Conservation (phyloP, 2,113 vertebrate genomes). For the Lamprologus ornatipinnis region DNA sequence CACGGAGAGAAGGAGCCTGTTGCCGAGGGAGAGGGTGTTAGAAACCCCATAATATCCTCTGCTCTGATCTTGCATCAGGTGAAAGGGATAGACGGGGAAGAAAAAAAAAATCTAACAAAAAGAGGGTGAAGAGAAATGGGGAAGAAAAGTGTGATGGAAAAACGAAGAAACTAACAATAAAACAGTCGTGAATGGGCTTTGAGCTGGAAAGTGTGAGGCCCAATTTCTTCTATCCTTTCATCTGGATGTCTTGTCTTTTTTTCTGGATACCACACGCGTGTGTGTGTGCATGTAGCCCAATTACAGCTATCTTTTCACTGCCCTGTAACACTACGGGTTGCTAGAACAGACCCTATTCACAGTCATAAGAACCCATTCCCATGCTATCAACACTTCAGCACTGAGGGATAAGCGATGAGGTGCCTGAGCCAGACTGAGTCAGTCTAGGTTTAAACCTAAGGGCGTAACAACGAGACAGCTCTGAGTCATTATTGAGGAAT, state of each 20-base stretch:
- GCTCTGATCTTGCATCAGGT: slow-evolving; percentile 54
- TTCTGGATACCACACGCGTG: background rate
- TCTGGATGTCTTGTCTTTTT: background rate
- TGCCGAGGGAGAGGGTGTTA: slow-evolving; percentile 50
- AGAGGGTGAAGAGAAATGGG: background rate
- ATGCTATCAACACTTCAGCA: background rate
- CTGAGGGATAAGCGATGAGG: background rate
- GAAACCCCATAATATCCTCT: slow-evolving; percentile 52
- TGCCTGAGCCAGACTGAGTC: background rate
- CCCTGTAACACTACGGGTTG: background rate
- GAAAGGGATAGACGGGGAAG: background rate
- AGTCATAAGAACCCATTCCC: background rate
- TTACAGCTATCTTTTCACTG: slow-evolving; percentile 21
- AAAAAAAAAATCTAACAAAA: slow-evolving; percentile 10
- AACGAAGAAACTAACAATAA: slow-evolving; percentile 5
- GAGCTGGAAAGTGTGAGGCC: background rate
- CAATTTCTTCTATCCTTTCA: slow-evolving; percentile 32
- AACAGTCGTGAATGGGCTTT: background rate
- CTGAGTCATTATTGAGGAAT: background rate
- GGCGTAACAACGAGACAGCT: background rate
- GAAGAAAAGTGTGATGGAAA: background rate
- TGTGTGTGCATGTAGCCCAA: background rate
- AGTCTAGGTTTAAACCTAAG: background rate
- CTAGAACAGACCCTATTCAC: slow-evolving; percentile 6
- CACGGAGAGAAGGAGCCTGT: slow-evolving; percentile 48